Conservation (phyloP, 2,888 invertebrate species). For the Noctua pronuba region DNA sequence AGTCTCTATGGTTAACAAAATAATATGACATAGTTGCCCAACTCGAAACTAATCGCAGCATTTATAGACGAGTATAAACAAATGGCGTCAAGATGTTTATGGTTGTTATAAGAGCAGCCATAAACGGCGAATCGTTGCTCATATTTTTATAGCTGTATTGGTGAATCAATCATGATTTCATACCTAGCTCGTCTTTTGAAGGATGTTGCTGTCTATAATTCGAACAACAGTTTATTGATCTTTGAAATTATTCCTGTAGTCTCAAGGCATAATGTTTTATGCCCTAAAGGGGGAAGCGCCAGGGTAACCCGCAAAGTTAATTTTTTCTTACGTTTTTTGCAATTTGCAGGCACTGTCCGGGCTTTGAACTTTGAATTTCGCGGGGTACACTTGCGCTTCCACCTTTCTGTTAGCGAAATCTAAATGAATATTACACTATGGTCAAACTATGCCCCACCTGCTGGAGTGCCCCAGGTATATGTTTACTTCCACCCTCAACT, state of each 20-base stretch:
- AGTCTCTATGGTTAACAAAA: neutral
- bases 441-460: no score
- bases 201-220: slow-evolving; percentile 15
- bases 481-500: no score
- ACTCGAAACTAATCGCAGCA: slow-evolving; percentile 13
- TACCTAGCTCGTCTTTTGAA: slow-evolving; percentile 18
- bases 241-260: slow-evolving; percentile 16
- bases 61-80: slow-evolving; percentile 29
- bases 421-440: no score
- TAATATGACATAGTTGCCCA: neutral
- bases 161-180: slow-evolving; percentile 35
- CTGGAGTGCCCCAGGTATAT: no score
- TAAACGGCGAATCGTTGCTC: slow-evolving; percentile 17
- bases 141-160: slow-evolving; percentile 45
- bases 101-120: slow-evolving; percentile 16
- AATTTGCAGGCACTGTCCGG: no score
- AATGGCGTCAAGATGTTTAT: slow-evolving; percentile 28
- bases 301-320: no score
- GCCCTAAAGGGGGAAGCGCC: no score
- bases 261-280: neutral
- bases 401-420: no score
- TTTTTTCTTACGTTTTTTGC: no score
- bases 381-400: no score
- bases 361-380: no score
- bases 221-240: neutral